These are phyloP conservation scores for Lasioglossum zephyrum DNA, from an alignment of 2,888 invertebrate species.

Conservation along the genomic window DNA sequence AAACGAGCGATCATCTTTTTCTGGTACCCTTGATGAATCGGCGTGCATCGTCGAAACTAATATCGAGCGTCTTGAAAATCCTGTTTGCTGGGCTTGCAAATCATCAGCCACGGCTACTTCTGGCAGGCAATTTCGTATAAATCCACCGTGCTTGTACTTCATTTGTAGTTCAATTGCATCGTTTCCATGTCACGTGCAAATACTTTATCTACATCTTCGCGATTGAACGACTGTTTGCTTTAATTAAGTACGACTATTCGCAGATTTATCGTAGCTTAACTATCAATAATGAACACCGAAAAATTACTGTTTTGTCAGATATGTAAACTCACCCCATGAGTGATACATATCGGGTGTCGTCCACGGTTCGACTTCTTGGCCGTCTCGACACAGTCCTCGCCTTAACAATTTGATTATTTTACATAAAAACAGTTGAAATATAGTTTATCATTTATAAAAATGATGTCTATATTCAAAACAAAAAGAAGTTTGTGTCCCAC, in stretches of 20 bases:
- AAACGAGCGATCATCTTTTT: constrained; percentile 45
- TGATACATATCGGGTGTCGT: no score
- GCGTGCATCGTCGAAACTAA: constrained; percentile 38
- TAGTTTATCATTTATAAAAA: no score
- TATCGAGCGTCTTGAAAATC: constrained; percentile 48
- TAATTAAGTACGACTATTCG: not conserved
- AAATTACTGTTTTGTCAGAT: not conserved
- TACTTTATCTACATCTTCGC: constrained; percentile 4
- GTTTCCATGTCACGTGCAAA: constrained; percentile 15
- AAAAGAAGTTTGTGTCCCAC: no score
- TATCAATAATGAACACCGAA: not conserved
- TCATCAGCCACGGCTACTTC: constrained; percentile 24
- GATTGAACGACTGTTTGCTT: not conserved
- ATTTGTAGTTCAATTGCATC: constrained; percentile 23
- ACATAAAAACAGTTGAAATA: no score
- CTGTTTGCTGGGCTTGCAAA: constrained; percentile 53
- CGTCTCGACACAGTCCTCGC: no score
- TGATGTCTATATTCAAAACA: no score
- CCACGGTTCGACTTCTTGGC: no score
- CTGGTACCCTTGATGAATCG: constrained; percentile 35
- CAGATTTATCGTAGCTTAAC: not conserved
- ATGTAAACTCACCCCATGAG: not conserved
- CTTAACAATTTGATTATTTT: no score
- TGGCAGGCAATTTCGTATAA: constrained; percentile 43
- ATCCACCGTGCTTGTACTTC: constrained; percentile 32